Conservation (phyloP, 2,888 invertebrate genomes). For the Arrhopalites spinosus region DNA sequence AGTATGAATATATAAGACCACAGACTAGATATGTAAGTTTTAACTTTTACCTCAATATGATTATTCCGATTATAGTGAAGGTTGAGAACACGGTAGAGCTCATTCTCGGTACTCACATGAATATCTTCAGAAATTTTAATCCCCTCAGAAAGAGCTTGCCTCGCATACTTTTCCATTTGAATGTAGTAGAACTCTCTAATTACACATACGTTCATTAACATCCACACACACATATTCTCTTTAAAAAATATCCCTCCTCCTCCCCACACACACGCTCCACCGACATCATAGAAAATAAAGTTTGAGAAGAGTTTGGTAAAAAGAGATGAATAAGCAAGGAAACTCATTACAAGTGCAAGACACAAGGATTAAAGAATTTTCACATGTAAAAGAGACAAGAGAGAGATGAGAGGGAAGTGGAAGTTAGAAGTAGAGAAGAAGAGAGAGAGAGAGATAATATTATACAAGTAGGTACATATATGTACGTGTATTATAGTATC, state of each 20-base stretch:
- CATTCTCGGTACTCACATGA: slow-evolving; percentile 91
- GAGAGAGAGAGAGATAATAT: slow-evolving; percentile 7
- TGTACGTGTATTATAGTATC: not conserved
- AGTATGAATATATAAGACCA: not conserved
- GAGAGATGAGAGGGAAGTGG: not conserved
- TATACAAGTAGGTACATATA: too few relatives aligned
- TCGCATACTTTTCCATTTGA: slow-evolving; percentile 99
- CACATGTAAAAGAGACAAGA: not conserved
- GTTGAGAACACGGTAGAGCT: slow-evolving; percentile 96
- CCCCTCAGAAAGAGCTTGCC: slow-evolving; percentile 97
- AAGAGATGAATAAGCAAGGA: slow-evolving; percentile 31
- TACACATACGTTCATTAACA: slow-evolving; percentile 57
- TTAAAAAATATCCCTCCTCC: not conserved
- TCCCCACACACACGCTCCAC: slow-evolving; percentile 9
- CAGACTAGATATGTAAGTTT: not conserved
- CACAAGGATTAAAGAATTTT: slow-evolving; percentile 14
- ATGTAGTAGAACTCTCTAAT: slow-evolving; percentile 99
- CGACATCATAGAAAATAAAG: slow-evolving; percentile 16
- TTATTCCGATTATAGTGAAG: slow-evolving; percentile 98
- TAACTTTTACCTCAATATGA: slow-evolving; percentile 93
- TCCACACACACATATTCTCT: slow-evolving; percentile 13
- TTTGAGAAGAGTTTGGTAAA: not conserved
- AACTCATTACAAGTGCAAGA: slow-evolving; percentile 11
- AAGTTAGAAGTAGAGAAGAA: not conserved
- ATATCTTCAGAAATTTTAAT: slow-evolving; percentile 90